Evolutionary conservation across 2,797 vertebrate species (phyloP).

Genomic region (Lagodon rhomboides): DNA sequence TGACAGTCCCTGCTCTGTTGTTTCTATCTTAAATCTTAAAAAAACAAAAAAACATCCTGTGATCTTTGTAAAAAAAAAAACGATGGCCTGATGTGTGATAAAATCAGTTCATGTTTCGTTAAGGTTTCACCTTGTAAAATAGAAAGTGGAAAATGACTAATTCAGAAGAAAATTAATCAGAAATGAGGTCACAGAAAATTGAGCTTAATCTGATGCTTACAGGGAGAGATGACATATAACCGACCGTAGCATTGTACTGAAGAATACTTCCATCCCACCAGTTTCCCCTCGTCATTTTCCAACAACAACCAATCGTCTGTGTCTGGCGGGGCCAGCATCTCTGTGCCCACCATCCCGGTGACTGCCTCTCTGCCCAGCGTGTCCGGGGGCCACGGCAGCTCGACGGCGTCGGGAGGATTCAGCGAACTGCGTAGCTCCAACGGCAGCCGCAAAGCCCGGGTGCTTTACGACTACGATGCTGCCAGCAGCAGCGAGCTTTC

Average conservation of each 20-base stretch:
- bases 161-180: not conserved
- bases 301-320: constrained; percentile 94
- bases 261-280: constrained; percentile 64
- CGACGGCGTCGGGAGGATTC: constrained; percentile 87
- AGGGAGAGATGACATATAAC: not conserved
- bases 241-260: not conserved
- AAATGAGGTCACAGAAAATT: not conserved
- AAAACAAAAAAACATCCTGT: too few relatives aligned
- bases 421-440: constrained; percentile 90
- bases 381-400: constrained; percentile 79
- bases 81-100: not conserved
- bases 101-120: not conserved
- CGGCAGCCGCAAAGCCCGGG: constrained; percentile 94
- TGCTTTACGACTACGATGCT: constrained; percentile 98
- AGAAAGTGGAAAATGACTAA: constrained; percentile 8
- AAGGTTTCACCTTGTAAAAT: not conserved
- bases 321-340: constrained; percentile 85
- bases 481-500: constrained; percentile 98
- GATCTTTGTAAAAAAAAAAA: too few relatives aligned
- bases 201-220: not conserved
- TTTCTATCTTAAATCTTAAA: not conserved
- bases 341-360: constrained; percentile 87
- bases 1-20: not conserved
- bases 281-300: constrained; percentile 94
- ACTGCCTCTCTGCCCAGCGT: constrained; percentile 88